Conservation (phyloP, 2,888 invertebrate genomes). For the Cheilosia grossa region DNA sequence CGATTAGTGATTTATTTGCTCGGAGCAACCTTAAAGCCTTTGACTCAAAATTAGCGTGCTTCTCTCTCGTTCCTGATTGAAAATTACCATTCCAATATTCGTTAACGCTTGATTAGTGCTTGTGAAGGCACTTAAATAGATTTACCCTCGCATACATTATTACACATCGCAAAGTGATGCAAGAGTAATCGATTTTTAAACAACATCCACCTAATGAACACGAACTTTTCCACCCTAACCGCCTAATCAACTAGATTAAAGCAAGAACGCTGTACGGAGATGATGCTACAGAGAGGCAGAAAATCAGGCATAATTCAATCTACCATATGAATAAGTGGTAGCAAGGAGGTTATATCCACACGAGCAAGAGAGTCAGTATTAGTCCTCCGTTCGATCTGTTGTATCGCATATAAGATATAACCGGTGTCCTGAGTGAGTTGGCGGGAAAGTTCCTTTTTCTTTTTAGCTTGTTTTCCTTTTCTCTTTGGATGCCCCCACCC, state of each 20-base stretch:
- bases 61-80: too few species aligned
- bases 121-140: slow-evolving; percentile 22
- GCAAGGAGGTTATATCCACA: slow-evolving; percentile 35
- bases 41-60: background rate
- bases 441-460: slow-evolving; percentile 28
- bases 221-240: slow-evolving; percentile 30
- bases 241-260: slow-evolving; percentile 54
- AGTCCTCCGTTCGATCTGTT: slow-evolving; percentile 25
- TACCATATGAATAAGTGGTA: slow-evolving; percentile 59
- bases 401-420: background rate
- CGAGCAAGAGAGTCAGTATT: slow-evolving; percentile 32
- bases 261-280: background rate
- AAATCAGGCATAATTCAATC: slow-evolving; percentile 57
- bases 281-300: background rate
- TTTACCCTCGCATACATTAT: background rate
- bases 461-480: background rate
- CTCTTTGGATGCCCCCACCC: too few species aligned
- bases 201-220: slow-evolving; percentile 40
- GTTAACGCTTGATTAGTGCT: slow-evolving; percentile 36
- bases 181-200: slow-evolving; percentile 54
- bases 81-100: slow-evolving; percentile 1
- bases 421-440: slow-evolving; percentile 32
- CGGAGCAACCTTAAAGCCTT: background rate
- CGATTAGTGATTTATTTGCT: background rate
- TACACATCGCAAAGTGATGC: slow-evolving; percentile 25